phyloP scores from a whole-genome alignment of 2,113 vertebrate species.

The Actinemys pallida region DNA sequence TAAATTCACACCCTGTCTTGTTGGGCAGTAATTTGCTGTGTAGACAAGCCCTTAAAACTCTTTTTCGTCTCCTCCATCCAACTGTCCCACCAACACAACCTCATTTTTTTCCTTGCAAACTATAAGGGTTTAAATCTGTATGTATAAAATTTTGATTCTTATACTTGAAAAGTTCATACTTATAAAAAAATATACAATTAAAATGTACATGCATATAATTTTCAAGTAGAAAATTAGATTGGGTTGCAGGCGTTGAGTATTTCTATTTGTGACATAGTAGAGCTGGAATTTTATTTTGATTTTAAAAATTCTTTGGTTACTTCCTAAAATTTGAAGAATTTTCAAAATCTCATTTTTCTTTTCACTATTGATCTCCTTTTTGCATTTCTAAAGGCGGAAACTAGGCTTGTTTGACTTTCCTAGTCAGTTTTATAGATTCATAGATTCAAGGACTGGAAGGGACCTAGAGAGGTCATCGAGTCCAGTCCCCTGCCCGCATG shows the following conservation, averaged over 20 bases:
- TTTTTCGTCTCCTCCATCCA: neutral
- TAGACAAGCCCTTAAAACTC: neutral
- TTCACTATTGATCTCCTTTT: neutral
- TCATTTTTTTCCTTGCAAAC: neutral
- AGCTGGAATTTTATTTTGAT: neutral
- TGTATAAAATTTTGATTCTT: neutral
- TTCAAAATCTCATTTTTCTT: neutral
- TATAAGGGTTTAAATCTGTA: neutral
- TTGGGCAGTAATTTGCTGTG: too few relatives aligned
- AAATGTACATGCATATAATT: neutral
- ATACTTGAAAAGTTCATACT: too few relatives aligned
- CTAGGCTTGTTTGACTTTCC: neutral
- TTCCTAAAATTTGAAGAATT: neutral
- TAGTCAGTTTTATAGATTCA: neutral
- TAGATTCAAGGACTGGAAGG: too few relatives aligned
- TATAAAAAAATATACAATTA: neutral
- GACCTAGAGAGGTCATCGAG: too few relatives aligned
- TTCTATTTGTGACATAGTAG: neutral
- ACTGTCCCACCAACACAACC: neutral
- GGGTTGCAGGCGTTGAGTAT: too few relatives aligned
- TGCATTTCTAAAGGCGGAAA: neutral
- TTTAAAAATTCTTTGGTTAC: neutral
- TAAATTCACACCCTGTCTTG: too few relatives aligned
- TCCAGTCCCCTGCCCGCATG: too few relatives aligned
- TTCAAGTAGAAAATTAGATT: neutral